Evolutionary conservation across 2,888 invertebrate species (phyloP), one percentile per base, ranked within the genome.

Genomic region (Acronicta leporina): DNA sequence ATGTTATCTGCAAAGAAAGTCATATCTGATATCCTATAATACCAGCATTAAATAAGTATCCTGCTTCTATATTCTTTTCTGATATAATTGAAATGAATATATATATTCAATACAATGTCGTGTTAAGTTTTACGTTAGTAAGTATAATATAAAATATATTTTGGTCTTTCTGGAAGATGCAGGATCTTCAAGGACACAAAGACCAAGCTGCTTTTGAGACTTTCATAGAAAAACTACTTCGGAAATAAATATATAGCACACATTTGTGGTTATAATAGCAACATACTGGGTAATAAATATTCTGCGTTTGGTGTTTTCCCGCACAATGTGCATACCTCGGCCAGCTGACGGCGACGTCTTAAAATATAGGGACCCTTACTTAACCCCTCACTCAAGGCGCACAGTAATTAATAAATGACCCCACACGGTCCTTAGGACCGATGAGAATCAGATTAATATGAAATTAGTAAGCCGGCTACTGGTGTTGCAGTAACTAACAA

Each of bases 361-460:
- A 92, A 92, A 92, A 92, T 91, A 91, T 90, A 85, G 90, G 87
- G 82, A 82, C 90, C 92, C 92, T 92, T 91, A 90, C 92, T 91
- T 92, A 88, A 88, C 86, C 87, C 85, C 80, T 80, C 48, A 58
- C 70, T 77, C 81, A 78, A 80, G 86, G 86, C 86, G 87, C 87
- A 85, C 88, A 88, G 90, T 94, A 94, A 95, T 94, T 95, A 94
- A 94, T 94, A 92, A 93, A 94, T 94, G 94, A 94, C 92, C 91
- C 91, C 85, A 67, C 75, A 77, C 77, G 85, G 86, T 80, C 87
- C 84, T 87, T 83, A 70, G 82, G 78, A 82, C 82, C 73, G 67
- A 74, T 16, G 62, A 73, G 75, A 40, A 30, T 41, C 56, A 81
- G 83, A 82, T 85, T 87, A 88, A 87, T 89, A 86, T 86, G 80